Conservation (phyloP, 2,888 invertebrate species). For the Epiperipatus broadwayi region DNA sequence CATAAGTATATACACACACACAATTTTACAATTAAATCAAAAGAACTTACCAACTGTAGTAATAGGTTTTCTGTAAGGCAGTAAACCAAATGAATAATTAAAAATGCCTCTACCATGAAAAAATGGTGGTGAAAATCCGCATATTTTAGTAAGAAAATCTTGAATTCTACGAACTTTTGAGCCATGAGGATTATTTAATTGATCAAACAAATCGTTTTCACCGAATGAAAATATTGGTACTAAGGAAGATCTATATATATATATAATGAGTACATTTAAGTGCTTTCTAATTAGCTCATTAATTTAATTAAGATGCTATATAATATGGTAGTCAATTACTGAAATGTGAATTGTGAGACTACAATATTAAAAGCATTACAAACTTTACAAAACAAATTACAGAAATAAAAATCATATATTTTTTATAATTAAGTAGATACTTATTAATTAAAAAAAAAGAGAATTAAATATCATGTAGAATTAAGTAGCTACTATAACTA, state of each 20-base stretch:
- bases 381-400: too few relatives aligned
- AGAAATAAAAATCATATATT: too few relatives aligned
- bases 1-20: background rate
- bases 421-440: too few relatives aligned
- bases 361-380: too few relatives aligned
- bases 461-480: too few relatives aligned
- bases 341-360: too few relatives aligned
- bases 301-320: too few relatives aligned
- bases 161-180: slow-evolving; percentile 47
- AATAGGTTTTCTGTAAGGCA: slow-evolving; percentile 60
- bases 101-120: slow-evolving; percentile 68
- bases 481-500: too few relatives aligned
- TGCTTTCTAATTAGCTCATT: too few relatives aligned
- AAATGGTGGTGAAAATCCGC: slow-evolving; percentile 51
- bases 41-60: slow-evolving; percentile 60
- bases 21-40: background rate
- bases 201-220: slow-evolving; percentile 64
- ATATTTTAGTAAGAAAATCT: slow-evolving; percentile 41
- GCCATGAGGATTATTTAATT: slow-evolving; percentile 49
- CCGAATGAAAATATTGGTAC: slow-evolving; percentile 81
- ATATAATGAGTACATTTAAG: too few relatives aligned
- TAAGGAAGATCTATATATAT: slow-evolving; percentile 49
- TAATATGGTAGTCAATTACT: too few relatives aligned
- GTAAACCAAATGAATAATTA: slow-evolving; percentile 67
- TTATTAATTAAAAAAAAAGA: too few relatives aligned